Percentiles rank a stretch among this genome's conserved stretches.
Conservation (phyloP, 2,888 invertebrate genomes). For the Watsonalla binaria region DNA sequence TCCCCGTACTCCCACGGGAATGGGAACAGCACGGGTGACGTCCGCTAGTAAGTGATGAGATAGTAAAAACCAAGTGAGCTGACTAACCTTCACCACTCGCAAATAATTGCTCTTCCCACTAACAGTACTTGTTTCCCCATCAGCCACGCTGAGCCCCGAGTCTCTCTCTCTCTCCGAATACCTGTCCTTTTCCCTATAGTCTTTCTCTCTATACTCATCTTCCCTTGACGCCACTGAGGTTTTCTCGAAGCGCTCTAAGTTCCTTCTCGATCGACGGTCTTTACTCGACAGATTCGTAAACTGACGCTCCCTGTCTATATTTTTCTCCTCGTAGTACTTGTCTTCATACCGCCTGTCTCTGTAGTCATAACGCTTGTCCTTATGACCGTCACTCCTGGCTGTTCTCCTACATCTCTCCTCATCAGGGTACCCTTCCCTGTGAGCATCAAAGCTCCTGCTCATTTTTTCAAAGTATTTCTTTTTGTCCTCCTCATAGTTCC, state of each 20-base stretch:
- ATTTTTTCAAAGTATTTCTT: conserved; percentile 47
- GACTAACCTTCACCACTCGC: conserved; percentile 58
- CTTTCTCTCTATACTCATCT: conserved; percentile 46
- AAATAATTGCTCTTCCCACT: conserved; percentile 65
- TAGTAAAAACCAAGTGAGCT: not conserved
- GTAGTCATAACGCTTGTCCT: conserved; percentile 40
- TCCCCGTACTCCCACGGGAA: no score
- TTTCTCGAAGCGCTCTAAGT: conserved; percentile 50
- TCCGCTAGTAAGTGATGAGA: no score
- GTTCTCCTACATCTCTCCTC: conserved; percentile 45
- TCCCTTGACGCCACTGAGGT: conserved; percentile 55
- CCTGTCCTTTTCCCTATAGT: conserved; percentile 32
- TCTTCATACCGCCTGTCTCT: conserved; percentile 36
- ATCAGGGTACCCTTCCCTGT: conserved; percentile 39
- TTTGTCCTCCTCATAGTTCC: conserved; percentile 42
- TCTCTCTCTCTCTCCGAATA: conserved; percentile 63
- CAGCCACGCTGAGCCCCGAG: conserved; percentile 64
- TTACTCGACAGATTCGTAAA: conserved; percentile 20
- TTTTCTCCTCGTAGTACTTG: conserved; percentile 47
- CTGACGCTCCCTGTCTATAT: conserved; percentile 26
- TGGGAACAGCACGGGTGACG: no score
- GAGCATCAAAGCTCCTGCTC: conserved; percentile 58
- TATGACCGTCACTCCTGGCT: conserved; percentile 45
- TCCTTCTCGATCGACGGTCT: conserved; percentile 38
- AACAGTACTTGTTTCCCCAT: conserved; percentile 59